phyloP scores from a whole-genome alignment of 2,888 invertebrate genomes.

The Tetrapedia diversipes region DNA sequence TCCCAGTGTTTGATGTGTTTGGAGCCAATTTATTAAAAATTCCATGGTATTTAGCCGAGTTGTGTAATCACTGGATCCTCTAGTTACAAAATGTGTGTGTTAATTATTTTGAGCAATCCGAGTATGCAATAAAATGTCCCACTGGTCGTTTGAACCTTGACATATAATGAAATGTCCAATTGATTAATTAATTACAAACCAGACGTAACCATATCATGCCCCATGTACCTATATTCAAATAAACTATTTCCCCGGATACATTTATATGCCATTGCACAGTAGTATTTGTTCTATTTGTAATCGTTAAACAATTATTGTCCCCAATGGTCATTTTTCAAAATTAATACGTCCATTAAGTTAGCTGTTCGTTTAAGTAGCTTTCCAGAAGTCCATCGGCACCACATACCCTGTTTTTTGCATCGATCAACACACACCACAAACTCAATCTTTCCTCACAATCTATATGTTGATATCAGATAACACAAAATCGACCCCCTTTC shows the following conservation, averaged over 20 bases:
- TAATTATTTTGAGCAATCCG: constrained; percentile 7
- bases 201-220: background rate
- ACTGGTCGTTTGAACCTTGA: background rate
- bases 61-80: too few species aligned
- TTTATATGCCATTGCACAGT: background rate
- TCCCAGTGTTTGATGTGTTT: too few species aligned
- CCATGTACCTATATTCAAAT: background rate
- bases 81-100: too few species aligned
- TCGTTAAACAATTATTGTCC: background rate
- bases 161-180: background rate
- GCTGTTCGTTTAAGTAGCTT: background rate
- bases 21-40: too few species aligned
- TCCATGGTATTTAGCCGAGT: too few species aligned
- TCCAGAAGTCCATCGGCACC: too few species aligned
- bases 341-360: background rate
- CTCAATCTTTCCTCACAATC: too few species aligned
- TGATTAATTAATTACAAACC: background rate
- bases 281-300: background rate
- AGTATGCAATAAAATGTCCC: background rate
- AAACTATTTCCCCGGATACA: background rate
- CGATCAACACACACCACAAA: background rate
- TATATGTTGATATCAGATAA: background rate
- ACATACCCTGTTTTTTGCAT: too few species aligned
- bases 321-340: background rate
- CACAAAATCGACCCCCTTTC: background rate